Conservation (phyloP, 1,140 invertebrate species). For the Latrodectus geometricus region DNA sequence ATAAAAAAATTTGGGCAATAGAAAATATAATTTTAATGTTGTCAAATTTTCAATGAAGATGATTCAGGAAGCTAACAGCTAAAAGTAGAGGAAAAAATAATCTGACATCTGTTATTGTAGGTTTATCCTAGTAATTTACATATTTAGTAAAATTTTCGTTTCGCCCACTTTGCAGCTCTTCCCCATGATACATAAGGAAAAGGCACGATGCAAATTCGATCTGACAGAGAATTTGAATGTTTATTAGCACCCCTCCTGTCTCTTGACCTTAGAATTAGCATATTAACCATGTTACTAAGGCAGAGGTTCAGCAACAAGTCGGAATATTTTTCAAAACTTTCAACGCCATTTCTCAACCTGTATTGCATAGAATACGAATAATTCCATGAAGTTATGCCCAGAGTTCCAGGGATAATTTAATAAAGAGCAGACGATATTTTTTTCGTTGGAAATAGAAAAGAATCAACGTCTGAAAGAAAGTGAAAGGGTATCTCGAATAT, state of each 20-base stretch:
- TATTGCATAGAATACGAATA: not conserved
- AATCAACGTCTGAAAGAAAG: too few species aligned
- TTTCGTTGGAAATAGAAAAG: too few species aligned
- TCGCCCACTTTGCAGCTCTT: not conserved
- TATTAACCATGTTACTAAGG: conserved; percentile 51
- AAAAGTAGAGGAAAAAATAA: not conserved
- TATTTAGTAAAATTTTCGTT: not conserved
- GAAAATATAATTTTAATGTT: not conserved
- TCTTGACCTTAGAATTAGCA: conserved; percentile 41
- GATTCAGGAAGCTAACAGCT: not conserved
- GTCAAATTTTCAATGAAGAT: not conserved
- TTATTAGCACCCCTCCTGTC: conserved; percentile 11
- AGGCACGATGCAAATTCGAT: not conserved
- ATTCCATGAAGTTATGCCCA: not conserved
- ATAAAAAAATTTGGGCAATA: not conserved
- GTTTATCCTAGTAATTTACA: not conserved
- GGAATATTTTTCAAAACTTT: conserved; percentile 5
- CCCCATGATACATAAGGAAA: not conserved
- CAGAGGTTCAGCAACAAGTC: conserved; percentile 18
- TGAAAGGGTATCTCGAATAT: too few species aligned
- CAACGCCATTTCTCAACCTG: not conserved
- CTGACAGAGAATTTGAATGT: conserved; percentile 25
- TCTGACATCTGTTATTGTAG: not conserved
- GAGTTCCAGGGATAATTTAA: too few species aligned
- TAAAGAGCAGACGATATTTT: too few species aligned